phyloP scores from a whole-genome alignment of 2,113 vertebrate genomes.

The Erpornis zantholeuca region DNA sequence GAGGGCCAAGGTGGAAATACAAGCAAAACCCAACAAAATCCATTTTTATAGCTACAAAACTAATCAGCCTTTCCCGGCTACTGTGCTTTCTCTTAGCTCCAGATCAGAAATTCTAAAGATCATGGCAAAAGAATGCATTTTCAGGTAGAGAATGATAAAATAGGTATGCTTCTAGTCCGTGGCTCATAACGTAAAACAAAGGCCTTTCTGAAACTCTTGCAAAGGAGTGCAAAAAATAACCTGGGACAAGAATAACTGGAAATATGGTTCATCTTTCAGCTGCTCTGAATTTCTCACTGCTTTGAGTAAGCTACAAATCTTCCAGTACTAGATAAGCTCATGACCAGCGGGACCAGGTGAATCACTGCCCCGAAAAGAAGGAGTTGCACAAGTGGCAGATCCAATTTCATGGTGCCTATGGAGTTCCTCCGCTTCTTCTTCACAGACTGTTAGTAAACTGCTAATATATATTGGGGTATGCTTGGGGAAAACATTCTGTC shows the following conservation, averaged over 20 bases:
- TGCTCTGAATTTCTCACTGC: not conserved
- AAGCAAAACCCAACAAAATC: not conserved
- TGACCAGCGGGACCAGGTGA: not conserved
- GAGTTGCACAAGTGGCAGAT: not conserved
- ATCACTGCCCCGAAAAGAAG: not conserved
- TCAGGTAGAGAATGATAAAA: not conserved
- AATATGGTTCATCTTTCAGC: not conserved
- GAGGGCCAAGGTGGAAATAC: not conserved
- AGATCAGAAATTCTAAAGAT: not conserved
- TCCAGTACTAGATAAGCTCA: not conserved
- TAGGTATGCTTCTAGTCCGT: rapidly evolving
- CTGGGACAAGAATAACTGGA: not conserved
- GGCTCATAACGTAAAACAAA: not conserved
- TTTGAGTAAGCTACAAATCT: not conserved
- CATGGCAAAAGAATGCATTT: not conserved
- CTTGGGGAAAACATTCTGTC: not conserved
- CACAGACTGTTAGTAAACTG: not conserved
- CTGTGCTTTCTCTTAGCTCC: not conserved
- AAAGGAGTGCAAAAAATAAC: not conserved
- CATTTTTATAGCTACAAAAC: not conserved
- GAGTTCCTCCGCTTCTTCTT: not conserved
- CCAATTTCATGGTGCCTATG: not conserved
- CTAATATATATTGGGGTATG: not conserved
- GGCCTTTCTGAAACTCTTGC: not conserved
- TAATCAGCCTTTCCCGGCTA: not conserved